Base-by-base conservation (phyloP, 1,140 invertebrate genomes). In the Drosophila micromelanica region DNA sequence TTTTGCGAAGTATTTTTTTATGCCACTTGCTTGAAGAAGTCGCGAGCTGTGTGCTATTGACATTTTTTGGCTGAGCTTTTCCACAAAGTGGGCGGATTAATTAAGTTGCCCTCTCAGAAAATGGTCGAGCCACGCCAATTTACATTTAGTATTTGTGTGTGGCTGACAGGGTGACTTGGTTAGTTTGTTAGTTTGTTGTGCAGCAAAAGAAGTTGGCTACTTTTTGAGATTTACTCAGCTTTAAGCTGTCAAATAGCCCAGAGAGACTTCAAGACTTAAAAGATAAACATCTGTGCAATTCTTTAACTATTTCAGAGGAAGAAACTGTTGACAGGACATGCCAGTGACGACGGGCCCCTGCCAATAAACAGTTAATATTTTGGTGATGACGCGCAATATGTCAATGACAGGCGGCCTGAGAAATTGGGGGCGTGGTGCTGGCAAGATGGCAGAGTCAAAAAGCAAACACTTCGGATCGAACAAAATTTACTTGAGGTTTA, bases 311-410 rank as follows among this genome's bases (percentile, higher is more conserved):
- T 54, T 48, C 30, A 62, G 59, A 35, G 62, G 17, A 59, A 52
- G 63, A 51, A 87, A 60, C 61, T 59, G 73, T 65, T 68, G 81
- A 71, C 77, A 73, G 80, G 40, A 45, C 4, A 43, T 57, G 70
- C 20, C 57, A 45, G 54, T 2, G 43, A 27, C 49, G 15, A 30
- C 3, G 20, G 20, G 20, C 2, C 20, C 64, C 78, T 86, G 82
- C 78, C 81, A 78, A 87, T 86, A 67, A 87, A 85, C 81, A 87
- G 81, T 86, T 86, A 76, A 86, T 89, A 82, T 82, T 77, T 86
- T 79, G 77, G 68, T 79, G 79, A 87, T 87, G 76, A 79, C 70
- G 65, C 59, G 63, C 79, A 89, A 89, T 87, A 89, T 77, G 76
- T 89, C 84, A 87, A 57, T 77, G 79, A 89, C 75, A 87, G 82